Base-by-base conservation (phyloP, 2,888 invertebrate genomes). In the Mesopsocus fuscifrons region DNA sequence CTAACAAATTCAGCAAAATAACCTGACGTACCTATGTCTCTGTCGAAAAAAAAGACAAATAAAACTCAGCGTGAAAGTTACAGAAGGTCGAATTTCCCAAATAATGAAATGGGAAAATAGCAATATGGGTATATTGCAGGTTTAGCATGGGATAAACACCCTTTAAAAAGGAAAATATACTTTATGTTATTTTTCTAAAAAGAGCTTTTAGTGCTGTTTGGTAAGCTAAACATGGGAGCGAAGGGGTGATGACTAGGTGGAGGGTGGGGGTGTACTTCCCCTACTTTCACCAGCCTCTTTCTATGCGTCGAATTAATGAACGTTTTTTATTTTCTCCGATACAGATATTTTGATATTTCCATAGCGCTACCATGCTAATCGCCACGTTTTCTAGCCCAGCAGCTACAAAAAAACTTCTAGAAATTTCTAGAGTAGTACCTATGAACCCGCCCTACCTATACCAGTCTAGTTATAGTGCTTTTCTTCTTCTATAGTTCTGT, bases 31-130 rank as follows among this genome's bases (percentile, higher is more conserved):
- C n/a, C n/a, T 30, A 30, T 30, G 9, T 30, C n/a, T 30, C n/a
- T 30, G 9, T 30, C 30, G 9, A 30, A 11, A 11, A 9, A 9
- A n/a, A 30, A 30, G 30, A 30, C 9, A 30, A 30, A n/a, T n/a
- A 30, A 30, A 30, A 30, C 9, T 30, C 9, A 30, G n/a, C 9
- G 30, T n/a, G 30, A n/a, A 9, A n/a, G n/a, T n/a, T 30, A 11
- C n/a, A 20, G 38, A 38, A 38, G 38, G 38, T 20, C 20, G 38
- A 38, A 38, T 38, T 38, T 38, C 38, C 38, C 20, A 20, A 38
- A 38, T 38, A 38, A 38, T 38, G 20, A 20, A 38, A 38, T 38
- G 38, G 20, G n/a, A 38, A 38, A 38, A 38, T 38, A 38, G 38
- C 20, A 38, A 20, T 20, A 38, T 38, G 21, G 38, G n/a, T 38